A percentile compares a stretch with the other conserved stretches of the same genome.
phyloP scores from a whole-genome alignment of 1,140 invertebrate species.

The Calephelis nemesis region DNA sequence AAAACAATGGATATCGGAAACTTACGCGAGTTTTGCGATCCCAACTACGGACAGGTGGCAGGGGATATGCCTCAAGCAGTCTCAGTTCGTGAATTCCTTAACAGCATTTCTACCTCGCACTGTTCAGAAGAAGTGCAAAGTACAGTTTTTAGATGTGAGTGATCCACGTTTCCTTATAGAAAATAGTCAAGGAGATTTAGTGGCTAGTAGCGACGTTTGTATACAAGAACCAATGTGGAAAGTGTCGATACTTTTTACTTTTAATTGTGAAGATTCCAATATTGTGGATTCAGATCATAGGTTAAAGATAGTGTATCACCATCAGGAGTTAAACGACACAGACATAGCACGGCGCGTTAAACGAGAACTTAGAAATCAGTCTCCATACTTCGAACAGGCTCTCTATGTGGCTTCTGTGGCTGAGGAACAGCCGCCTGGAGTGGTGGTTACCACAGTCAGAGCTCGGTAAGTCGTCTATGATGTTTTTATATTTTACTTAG shows the following conservation, averaged over 20 bases:
- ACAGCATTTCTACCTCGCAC: constrained; percentile 87
- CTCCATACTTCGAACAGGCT: constrained; percentile 91
- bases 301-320: constrained; percentile 90
- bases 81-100: constrained; percentile 88
- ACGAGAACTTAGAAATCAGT: constrained; percentile 88
- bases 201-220: constrained; percentile 88
- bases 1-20: constrained; percentile 91
- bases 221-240: constrained; percentile 90
- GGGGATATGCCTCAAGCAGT: constrained; percentile 87
- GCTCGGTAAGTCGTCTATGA: constrained; percentile 80
- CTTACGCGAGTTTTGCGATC: constrained; percentile 90
- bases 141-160: constrained; percentile 87
- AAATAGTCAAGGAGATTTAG: constrained; percentile 87
- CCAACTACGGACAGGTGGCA: constrained; percentile 88
- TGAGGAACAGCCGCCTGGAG: constrained; percentile 92
- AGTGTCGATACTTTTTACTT: constrained; percentile 85
- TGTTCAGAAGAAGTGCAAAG: constrained; percentile 85
- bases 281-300: constrained; percentile 88
- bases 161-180: constrained; percentile 90
- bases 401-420: constrained; percentile 92
- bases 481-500: no score
- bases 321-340: constrained; percentile 88
- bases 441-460: constrained; percentile 89
- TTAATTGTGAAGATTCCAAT: constrained; percentile 82
- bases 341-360: constrained; percentile 88